Percentiles rank a stretch among this genome's conserved stretches.
phyloP scores from a whole-genome alignment of 2,888 invertebrate species.

The Vandiemenella viatica region DNA sequence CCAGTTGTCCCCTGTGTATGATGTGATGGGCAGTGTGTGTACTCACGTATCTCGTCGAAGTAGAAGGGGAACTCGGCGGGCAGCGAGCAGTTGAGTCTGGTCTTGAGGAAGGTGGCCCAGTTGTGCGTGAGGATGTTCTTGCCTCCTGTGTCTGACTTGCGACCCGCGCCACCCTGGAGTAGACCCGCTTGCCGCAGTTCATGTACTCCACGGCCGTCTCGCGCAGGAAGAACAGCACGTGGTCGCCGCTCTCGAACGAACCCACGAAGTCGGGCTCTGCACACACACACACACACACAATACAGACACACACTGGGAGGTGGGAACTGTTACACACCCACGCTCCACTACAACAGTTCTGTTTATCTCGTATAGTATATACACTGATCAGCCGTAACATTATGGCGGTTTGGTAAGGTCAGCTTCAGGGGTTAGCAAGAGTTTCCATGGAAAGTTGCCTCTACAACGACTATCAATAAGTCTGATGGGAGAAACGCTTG shows the following conservation, averaged over 20 bases:
- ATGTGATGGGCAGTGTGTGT: background rate
- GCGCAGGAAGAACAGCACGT: constrained; percentile 95
- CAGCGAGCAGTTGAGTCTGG: constrained; percentile 87
- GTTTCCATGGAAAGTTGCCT: too few relatives aligned
- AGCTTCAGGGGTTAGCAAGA: too few relatives aligned
- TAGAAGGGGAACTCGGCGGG: constrained; percentile 97
- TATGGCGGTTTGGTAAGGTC: too few relatives aligned
- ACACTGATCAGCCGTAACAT: too few relatives aligned
- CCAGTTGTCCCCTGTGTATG: too few relatives aligned
- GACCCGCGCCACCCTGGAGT: constrained; percentile 87
- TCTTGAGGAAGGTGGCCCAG: constrained; percentile 93
- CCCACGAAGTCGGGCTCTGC: constrained; percentile 97
- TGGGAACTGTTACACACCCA: too few relatives aligned
- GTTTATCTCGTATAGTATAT: too few relatives aligned
- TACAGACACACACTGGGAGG: background rate
- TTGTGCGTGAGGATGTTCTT: constrained; percentile 83
- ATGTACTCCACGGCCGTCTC: constrained; percentile 93
- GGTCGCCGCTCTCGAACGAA: constrained; percentile 85
- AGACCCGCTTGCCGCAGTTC: constrained; percentile 90
- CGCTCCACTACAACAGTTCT: too few relatives aligned
- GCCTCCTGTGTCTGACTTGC: constrained; percentile 91
- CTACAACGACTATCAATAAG: too few relatives aligned
- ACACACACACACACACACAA: too few relatives aligned
- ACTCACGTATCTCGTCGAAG: constrained; percentile 95
- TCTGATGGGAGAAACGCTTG: too few relatives aligned